These are phyloP conservation scores for Adelges cooleyi DNA, from an alignment of 1,140 invertebrate genomes.

Conservation along the genomic window DNA sequence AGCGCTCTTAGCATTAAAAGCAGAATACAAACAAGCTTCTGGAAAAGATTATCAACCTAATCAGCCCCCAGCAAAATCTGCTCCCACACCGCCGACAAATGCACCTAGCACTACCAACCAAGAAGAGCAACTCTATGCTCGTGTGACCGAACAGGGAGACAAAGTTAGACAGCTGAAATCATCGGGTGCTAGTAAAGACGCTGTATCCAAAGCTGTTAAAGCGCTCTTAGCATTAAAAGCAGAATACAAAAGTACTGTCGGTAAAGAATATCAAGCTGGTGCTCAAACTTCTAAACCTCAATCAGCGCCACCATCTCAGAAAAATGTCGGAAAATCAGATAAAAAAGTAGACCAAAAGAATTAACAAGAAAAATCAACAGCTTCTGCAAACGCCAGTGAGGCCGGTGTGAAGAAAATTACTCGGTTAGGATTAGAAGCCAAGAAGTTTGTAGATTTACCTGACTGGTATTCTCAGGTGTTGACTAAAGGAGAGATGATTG, in stretches of 20 bases:
- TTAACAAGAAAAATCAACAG: neutral
- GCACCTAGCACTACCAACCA: too few relatives aligned
- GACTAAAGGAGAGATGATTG: conserved; percentile 96
- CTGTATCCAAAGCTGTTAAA: conserved; percentile 41
- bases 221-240: conserved; percentile 43
- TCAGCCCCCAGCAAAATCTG: too few relatives aligned
- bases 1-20: too few relatives aligned
- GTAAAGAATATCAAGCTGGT: conserved; percentile 32
- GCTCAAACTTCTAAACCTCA: too few relatives aligned
- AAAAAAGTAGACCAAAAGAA: conserved; percentile 19
- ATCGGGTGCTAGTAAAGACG: conserved; percentile 45
- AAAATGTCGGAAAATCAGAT: too few relatives aligned
- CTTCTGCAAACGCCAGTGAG: conserved; percentile 26
- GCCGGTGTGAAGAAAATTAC: conserved; percentile 69
- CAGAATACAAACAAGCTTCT: too few relatives aligned
- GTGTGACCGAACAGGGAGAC: conserved; percentile 35
- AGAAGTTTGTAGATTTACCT: conserved; percentile 82
- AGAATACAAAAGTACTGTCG: conserved; percentile 50
- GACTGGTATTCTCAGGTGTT: conserved; percentile 98
- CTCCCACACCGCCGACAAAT: too few relatives aligned
- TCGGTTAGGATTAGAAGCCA: conserved; percentile 81
- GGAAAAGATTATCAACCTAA: too few relatives aligned
- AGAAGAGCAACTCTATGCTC: conserved; percentile 30
- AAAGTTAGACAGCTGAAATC: conserved; percentile 35
- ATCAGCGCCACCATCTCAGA: too few relatives aligned